Percentiles rank a stretch among this genome's conserved stretches.
These are phyloP conservation scores for Microplitis manilae DNA, from an alignment of 2,888 invertebrate genomes.

Conservation along the genomic window DNA sequence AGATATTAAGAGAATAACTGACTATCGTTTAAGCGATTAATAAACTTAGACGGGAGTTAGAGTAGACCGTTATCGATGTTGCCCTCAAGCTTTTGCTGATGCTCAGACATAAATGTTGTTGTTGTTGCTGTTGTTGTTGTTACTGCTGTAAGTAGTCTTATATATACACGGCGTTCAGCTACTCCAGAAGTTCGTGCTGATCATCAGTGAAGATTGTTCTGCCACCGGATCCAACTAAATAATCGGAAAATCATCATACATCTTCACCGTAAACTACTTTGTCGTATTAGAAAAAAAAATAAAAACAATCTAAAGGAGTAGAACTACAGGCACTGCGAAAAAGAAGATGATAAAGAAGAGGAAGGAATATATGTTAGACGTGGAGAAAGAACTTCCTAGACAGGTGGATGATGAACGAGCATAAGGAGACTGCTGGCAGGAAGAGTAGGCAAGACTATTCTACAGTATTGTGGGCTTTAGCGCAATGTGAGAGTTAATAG, in stretches of 20 bases:
- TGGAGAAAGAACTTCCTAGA: constrained; percentile 38
- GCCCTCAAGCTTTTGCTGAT: constrained; percentile 15
- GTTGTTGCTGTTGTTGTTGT: constrained; percentile 8
- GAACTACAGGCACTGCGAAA: constrained; percentile 25
- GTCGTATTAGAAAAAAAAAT: constrained; percentile 41
- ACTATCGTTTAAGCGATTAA: constrained; percentile 59
- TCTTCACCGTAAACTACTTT: constrained; percentile 34
- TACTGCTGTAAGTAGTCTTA: constrained; percentile 10
- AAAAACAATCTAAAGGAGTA: constrained; percentile 35
- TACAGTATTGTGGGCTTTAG: constrained; percentile 27
- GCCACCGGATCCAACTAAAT: constrained; percentile 35
- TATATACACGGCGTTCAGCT: neutral
- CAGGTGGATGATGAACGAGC: constrained; percentile 39
- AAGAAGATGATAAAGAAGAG: constrained; percentile 27
- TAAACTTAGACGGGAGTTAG: constrained; percentile 53
- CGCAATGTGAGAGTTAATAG: constrained; percentile 35
- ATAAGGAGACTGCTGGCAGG: constrained; percentile 44
- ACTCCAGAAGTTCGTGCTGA: constrained; percentile 48
- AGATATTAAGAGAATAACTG: constrained; percentile 31
- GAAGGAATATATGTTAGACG: constrained; percentile 11
- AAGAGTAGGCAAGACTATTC: constrained; percentile 21
- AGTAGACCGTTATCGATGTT: constrained; percentile 58
- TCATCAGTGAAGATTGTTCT: constrained; percentile 48
- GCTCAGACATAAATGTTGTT: constrained; percentile 6
- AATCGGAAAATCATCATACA: constrained; percentile 35